Base-by-base conservation (phyloP, 2,113 vertebrate genomes). In the Enhydra lutris region DNA sequence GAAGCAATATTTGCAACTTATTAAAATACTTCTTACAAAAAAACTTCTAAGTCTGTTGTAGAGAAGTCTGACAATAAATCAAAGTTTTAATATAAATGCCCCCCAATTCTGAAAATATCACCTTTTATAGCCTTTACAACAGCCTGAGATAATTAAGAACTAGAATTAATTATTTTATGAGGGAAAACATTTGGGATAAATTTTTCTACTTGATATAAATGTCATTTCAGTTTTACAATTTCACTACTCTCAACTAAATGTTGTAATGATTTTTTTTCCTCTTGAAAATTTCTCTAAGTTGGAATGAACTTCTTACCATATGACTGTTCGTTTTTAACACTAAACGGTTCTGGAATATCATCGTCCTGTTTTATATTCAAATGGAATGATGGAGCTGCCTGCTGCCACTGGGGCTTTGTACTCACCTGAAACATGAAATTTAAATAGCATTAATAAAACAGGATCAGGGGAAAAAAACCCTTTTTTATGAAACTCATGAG, bases 331-430 rank as follows among this genome's bases (percentile, higher is more conserved):
- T 98, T 98, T 97, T 96, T 97, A 57, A 98, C 4, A 87, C 50
- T 57, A 84, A 98, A 98, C 21, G 94, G 96, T 63, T 98, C 97
- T 59, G 95, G 86, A 78, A 89, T 21, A 0, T 98, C 95, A 52
- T 94, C 52, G 1, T 98, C 94, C 80, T 94, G 76, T 17, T 98
- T 98, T 82, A 87, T 3, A 71, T 23, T 97, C 82, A 99, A 67
- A 12, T 92, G 85, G 95, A 99, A 99, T 0, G 97, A 97, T 10
- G 99, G 98, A 14, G 97, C 78, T 3, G 96, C 93, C 71, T 98
- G 98, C 94, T 98, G 98, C 99, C 99, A 99, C 29, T 97, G 94
- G 7, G 98, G 98, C 96, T 99, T 99, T 14, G 93, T 91, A 21
- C 95, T 98, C 80, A 91, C 90, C 99, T 99, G 92, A 89, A 98